A percentile compares a stretch with the other conserved stretches of the same genome.
Conservation (phyloP, 2,888 invertebrate genomes). For the Leptinotarsa haldemani region DNA sequence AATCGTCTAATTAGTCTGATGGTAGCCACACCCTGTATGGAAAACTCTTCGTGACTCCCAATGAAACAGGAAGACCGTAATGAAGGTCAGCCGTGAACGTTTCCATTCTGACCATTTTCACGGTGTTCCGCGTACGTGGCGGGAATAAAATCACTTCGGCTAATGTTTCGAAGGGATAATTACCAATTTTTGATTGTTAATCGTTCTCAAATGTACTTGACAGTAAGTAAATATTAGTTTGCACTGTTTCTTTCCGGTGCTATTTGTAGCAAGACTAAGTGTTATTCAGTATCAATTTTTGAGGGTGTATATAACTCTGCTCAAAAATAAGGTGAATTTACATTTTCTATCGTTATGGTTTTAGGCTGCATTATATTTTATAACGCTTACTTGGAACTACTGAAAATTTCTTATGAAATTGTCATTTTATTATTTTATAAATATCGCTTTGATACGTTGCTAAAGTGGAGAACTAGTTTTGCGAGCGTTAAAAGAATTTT, state of each 20-base stretch:
- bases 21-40: neutral
- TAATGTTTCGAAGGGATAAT: neutral
- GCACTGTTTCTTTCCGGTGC: neutral
- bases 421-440: too few species aligned
- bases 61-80: neutral
- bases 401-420: too few species aligned
- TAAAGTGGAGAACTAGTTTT: too few species aligned
- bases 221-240: neutral
- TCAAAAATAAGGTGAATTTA: too few species aligned
- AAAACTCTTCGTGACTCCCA: slow-evolving; percentile 14
- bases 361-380: too few species aligned
- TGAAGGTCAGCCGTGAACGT: neutral
- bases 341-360: too few species aligned
- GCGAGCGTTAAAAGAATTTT: too few species aligned
- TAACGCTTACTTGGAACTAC: too few species aligned
- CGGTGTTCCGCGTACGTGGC: neutral
- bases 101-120: slow-evolving; percentile 7
- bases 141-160: neutral
- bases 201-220: neutral
- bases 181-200: neutral
- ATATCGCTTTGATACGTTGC: too few species aligned
- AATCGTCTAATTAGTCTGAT: neutral
- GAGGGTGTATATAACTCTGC: too few species aligned
- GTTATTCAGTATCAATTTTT: too few species aligned
- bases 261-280: too few species aligned